phyloP scores from a whole-genome alignment of 2,797 vertebrate genomes.

The Austrolebias charrua region DNA sequence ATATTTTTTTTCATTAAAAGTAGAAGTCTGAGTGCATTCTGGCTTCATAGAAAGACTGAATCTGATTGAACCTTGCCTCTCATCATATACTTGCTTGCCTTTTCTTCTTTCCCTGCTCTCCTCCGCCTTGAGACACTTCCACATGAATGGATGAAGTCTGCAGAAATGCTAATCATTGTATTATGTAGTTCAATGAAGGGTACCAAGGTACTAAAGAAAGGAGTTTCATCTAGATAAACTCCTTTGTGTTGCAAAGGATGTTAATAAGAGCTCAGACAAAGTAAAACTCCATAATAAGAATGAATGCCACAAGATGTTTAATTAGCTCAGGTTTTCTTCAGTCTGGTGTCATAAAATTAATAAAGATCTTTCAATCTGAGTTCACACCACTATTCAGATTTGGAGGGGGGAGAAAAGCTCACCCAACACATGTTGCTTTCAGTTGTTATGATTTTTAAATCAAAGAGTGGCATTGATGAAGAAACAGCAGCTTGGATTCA shows the following conservation, averaged over 20 bases:
- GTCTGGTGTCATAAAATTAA: slow-evolving; percentile 19
- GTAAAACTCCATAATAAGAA: slow-evolving; percentile 29
- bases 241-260: slow-evolving; percentile 9
- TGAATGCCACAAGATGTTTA: slow-evolving; percentile 40
- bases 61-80: slow-evolving; percentile 40
- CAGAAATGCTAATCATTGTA: slow-evolving; percentile 74
- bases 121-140: slow-evolving; percentile 25
- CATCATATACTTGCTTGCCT: neutral
- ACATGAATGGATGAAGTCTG: slow-evolving; percentile 57
- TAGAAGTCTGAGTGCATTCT: slow-evolving; percentile 43
- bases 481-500: slow-evolving; percentile 27
- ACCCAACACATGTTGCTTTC: neutral
- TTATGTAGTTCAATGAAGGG: slow-evolving; percentile 64
- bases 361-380: slow-evolving; percentile 8
- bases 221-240: slow-evolving; percentile 58
- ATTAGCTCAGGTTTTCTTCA: slow-evolving; percentile 37
- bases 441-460: slow-evolving; percentile 30
- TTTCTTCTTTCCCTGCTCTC: slow-evolving; percentile 12
- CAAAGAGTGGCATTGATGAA: slow-evolving; percentile 55
- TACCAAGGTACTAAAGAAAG: slow-evolving; percentile 36
- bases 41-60: slow-evolving; percentile 42
- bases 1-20: slow-evolving; percentile 59
- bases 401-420: neutral
- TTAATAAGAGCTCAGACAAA: slow-evolving; percentile 41
- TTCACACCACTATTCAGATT: neutral